Conservation (phyloP, 2,888 invertebrate species). For the Clivina fossor region DNA sequence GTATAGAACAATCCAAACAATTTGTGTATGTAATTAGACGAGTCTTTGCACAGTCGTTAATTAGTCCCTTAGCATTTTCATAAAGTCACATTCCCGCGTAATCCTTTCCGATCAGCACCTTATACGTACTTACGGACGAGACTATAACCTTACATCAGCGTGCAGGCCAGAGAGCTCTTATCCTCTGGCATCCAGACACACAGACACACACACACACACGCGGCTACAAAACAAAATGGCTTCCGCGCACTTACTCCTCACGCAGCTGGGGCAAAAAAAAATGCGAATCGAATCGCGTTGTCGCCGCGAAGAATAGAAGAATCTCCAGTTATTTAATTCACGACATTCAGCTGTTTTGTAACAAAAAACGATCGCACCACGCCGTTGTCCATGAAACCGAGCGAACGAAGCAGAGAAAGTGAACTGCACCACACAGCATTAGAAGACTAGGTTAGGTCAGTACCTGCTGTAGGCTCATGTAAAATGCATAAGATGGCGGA, state of each 20-base stretch:
- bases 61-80: neutral
- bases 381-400: conserved; percentile 11
- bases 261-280: neutral
- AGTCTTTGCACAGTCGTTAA: neutral
- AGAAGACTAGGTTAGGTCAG: conserved; percentile 54
- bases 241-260: neutral
- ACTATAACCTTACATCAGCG: too few species aligned
- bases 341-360: conserved; percentile 23
- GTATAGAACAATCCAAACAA: too few species aligned
- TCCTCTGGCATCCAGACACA: neutral
- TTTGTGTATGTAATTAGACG: too few species aligned
- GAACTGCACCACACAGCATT: conserved; percentile 41
- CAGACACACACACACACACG: neutral
- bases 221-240: neutral
- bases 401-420: conserved; percentile 44
- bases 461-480: conserved; percentile 61
- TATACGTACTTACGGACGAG: too few species aligned
- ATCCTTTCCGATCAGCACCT: neutral
- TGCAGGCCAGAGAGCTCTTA: too few species aligned
- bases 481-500: conserved; percentile 65
- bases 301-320: conserved; percentile 12
- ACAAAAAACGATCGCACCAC: conserved; percentile 20
- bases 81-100: neutral
- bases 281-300: conserved; percentile 26
- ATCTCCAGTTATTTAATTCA: conserved; percentile 27